Conservation (phyloP, 2,113 vertebrate species). For the Entomyzon cyanotis region DNA sequence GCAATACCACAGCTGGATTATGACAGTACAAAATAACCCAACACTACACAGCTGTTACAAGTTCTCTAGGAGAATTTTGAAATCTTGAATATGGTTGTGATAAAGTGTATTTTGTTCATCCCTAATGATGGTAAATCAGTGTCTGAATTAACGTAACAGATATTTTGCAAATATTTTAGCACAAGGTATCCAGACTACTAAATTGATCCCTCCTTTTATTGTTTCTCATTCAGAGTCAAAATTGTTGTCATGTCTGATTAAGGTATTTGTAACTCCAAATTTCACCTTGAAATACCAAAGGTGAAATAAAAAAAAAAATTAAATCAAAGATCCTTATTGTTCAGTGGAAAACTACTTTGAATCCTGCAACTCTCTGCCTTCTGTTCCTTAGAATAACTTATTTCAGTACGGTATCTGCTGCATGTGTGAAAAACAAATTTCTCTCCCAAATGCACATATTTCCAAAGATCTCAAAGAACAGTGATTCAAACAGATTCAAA, state of each 20-base stretch:
- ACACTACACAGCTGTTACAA: background rate
- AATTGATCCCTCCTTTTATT: background rate
- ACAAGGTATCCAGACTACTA: background rate
- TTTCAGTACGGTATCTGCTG: background rate
- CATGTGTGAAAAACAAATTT: slow-evolving; percentile 36
- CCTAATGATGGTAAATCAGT: background rate
- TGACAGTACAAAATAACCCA: background rate
- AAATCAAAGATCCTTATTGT: background rate
- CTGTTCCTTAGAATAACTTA: background rate
- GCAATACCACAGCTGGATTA: background rate
- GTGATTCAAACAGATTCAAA: slow-evolving; percentile 9
- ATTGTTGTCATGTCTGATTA: background rate
- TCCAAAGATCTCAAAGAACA: slow-evolving; percentile 22
- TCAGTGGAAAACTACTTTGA: background rate
- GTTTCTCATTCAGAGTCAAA: background rate
- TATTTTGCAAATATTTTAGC: background rate
- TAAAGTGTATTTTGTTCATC: background rate
- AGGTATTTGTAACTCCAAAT: background rate
- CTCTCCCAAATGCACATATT: background rate
- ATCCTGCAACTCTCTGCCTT: background rate
- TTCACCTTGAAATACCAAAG: background rate
- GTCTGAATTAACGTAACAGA: background rate
- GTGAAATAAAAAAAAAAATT: background rate
- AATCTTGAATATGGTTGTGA: background rate
- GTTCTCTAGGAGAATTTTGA: background rate